Evolutionary conservation across 2,888 invertebrate genomes (phyloP).

Genomic region (Rhagonycha lutea): DNA sequence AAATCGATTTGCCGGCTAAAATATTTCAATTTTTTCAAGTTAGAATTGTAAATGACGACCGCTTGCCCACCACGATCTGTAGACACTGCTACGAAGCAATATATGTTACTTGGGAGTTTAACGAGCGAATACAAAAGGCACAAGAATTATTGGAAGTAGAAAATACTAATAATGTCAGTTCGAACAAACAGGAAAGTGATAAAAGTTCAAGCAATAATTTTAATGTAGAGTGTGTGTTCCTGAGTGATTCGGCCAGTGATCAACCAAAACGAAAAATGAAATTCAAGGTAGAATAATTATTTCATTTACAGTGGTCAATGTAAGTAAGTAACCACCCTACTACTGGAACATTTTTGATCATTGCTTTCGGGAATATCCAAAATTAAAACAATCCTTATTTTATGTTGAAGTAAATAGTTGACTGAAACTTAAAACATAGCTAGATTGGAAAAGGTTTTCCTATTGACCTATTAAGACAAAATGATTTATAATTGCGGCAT

Average conservation of each 20-base stretch:
- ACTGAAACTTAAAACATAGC: no score
- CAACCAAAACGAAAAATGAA: constrained; percentile 26
- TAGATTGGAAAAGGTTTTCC: no score
- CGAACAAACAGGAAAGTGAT: not conserved
- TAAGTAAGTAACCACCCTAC: not conserved
- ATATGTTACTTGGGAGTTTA: constrained; percentile 50
- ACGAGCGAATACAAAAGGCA: constrained; percentile 50
- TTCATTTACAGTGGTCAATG: not conserved
- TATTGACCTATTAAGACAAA: no score
- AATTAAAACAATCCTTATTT: not conserved
- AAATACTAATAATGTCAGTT: constrained; percentile 4
- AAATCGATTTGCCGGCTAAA: constrained; percentile 44
- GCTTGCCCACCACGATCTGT: constrained; percentile 49
- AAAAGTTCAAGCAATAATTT: constrained; percentile 2
- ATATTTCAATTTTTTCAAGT: constrained; percentile 51
- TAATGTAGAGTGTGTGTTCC: constrained; percentile 12
- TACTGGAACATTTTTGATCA: not conserved
- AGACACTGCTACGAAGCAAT: constrained; percentile 49
- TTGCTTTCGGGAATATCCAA: not conserved
- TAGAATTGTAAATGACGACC: constrained; percentile 46
- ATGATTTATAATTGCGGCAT: no score
- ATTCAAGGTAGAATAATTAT: constrained; percentile 6
- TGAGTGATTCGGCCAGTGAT: constrained; percentile 2
- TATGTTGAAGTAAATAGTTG: no score
- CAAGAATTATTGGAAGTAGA: constrained; percentile 44